Evolutionary conservation across 2,888 invertebrate genomes (phyloP).

Genomic region (Agrypnus murinus): DNA sequence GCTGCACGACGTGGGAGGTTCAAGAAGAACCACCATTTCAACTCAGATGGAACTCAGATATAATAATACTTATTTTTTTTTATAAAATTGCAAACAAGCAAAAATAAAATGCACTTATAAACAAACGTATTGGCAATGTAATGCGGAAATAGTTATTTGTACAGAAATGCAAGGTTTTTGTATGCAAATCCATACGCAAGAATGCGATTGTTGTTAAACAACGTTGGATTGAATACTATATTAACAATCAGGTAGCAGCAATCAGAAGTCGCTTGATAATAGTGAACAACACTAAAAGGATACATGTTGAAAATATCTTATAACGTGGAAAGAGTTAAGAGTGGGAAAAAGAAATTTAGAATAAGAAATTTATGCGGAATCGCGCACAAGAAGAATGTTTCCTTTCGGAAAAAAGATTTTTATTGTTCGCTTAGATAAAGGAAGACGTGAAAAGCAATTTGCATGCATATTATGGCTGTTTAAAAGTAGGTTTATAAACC

Average conservation of each 20-base stretch:
- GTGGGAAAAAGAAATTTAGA: slow-evolving; percentile 20
- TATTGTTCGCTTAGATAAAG: slow-evolving; percentile 32
- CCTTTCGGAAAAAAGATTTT: slow-evolving; percentile 24
- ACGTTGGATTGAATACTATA: slow-evolving; percentile 22
- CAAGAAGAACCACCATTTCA: neutral
- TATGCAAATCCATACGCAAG: slow-evolving; percentile 21
- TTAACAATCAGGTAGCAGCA: slow-evolving; percentile 1
- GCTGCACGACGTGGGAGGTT: neutral
- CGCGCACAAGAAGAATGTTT: slow-evolving; percentile 26
- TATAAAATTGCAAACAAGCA: no score
- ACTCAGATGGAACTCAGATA: no score
- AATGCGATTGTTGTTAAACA: slow-evolving; percentile 13
- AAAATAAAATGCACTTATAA: no score
- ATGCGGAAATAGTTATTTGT: slow-evolving; percentile 22
- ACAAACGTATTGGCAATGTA: slow-evolving; percentile 11
- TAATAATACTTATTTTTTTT: no score
- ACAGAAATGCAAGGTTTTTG: slow-evolving; percentile 25
- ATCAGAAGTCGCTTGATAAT: slow-evolving; percentile 20
- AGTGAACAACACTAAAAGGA: slow-evolving; percentile 6
- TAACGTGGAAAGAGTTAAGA: neutral
- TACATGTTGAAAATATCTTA: neutral
- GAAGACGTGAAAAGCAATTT: slow-evolving; percentile 41
- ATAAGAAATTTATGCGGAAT: slow-evolving; percentile 20
- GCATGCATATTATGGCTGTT: slow-evolving; percentile 39
- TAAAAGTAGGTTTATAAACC: slow-evolving; percentile 26